phyloP scores from a whole-genome alignment of 2,888 invertebrate genomes.

The Fragum sueziense region DNA sequence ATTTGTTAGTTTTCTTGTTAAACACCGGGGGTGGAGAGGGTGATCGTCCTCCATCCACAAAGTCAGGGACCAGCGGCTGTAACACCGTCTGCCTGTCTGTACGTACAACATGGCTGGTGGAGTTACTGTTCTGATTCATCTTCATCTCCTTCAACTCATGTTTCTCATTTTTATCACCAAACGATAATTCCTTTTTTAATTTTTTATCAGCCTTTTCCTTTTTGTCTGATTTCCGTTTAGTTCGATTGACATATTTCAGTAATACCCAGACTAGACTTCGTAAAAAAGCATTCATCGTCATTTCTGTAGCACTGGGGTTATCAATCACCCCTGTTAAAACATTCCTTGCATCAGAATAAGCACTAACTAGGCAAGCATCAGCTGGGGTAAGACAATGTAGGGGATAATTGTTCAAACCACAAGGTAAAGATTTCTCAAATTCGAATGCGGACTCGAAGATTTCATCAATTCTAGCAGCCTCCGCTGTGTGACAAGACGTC shows the following conservation, averaged over 20 bases:
- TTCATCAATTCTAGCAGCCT: slow-evolving; percentile 83
- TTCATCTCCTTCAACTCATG: slow-evolving; percentile 56
- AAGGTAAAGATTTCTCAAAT: slow-evolving; percentile 58
- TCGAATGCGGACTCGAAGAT: slow-evolving; percentile 82
- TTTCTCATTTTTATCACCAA: slow-evolving; percentile 53
- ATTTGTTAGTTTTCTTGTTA: slow-evolving; percentile 40
- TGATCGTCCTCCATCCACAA: slow-evolving; percentile 37
- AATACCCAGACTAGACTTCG: slow-evolving; percentile 81
- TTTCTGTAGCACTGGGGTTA: slow-evolving; percentile 78
- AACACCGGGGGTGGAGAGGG: slow-evolving; percentile 36
- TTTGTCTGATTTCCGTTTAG: slow-evolving; percentile 63
- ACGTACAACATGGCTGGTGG: background rate
- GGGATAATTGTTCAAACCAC: slow-evolving; percentile 72
- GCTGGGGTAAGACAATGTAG: slow-evolving; percentile 76
- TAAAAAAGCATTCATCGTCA: slow-evolving; percentile 78
- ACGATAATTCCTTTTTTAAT: slow-evolving; percentile 36
- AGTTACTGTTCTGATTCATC: slow-evolving; percentile 24
- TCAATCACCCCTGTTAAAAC: slow-evolving; percentile 83
- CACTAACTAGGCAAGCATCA: slow-evolving; percentile 75
- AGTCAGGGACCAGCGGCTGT: slow-evolving; percentile 50
- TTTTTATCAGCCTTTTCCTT: slow-evolving; percentile 25
- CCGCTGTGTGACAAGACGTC: slow-evolving; percentile 83
- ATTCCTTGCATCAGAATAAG: slow-evolving; percentile 82
- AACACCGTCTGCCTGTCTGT: slow-evolving; percentile 36
- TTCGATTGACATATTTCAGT: slow-evolving; percentile 76